Percentiles rank a stretch among this genome's conserved stretches.
These are phyloP conservation scores for Lysiphlebus fabarum DNA, from an alignment of 1,140 invertebrate species.

Conservation along the genomic window DNA sequence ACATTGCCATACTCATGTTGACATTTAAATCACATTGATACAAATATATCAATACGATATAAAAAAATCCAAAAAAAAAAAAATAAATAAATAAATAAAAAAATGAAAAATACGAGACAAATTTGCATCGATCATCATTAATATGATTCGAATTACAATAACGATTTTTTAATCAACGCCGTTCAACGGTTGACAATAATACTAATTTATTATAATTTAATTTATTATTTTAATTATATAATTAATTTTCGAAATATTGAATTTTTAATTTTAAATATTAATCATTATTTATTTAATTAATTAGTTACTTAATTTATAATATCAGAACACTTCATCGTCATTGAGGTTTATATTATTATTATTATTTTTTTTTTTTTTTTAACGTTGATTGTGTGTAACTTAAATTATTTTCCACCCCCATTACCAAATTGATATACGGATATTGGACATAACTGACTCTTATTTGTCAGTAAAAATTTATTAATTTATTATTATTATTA, in stretches of 20 bases:
- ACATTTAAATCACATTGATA: no score
- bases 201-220: not conserved
- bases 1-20: no score
- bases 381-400: conserved; percentile 3
- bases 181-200: no score
- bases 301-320: conserved; percentile 1
- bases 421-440: no score
- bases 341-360: conserved; percentile 19
- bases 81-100: no score
- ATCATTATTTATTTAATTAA: conserved; percentile 12
- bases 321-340: conserved; percentile 28
- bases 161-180: not conserved
- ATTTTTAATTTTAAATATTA: not conserved
- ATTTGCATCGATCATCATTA: conserved; percentile 19
- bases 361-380: conserved; percentile 13
- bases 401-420: conserved; percentile 5
- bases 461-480: no score
- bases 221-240: not conserved
- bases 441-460: no score
- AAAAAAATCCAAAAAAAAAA: no score
- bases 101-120: no score
- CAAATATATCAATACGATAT: no score
- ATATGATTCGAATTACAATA: conserved; percentile 22
- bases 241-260: not conserved
- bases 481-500: no score